Evolutionary conservation across 2,888 invertebrate genomes (phyloP), one percentile per base, ranked within the genome.

Genomic region (Anorthoa munda): DNA sequence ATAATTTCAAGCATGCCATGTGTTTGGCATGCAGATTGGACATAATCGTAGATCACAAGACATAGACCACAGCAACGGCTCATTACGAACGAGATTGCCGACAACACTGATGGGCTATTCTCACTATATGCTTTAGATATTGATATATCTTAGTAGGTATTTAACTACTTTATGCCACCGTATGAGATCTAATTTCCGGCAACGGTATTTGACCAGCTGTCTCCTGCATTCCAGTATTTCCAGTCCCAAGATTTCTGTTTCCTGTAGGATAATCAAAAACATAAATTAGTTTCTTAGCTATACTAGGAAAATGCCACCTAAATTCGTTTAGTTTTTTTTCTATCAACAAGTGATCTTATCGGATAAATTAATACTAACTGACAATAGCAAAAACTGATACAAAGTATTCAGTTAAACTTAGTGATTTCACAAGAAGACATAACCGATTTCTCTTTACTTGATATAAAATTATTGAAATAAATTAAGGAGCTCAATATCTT

Each of bases 21-120:
- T 79, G 71, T 85, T 82, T 84, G 87, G 83, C 83, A 87, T 78
- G 83, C 84, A 87, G 88, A 89, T 90, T 89, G 86, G 84, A 79
- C 81, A 83, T 89, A 92, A 91, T 85, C 86, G 85, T 77, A 79
- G 78, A 85, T 85, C 87, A 87, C 86, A 86, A 83, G 89, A 90
- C 92, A 91, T 90, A 91, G 89, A 88, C 87, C 89, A 92, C 88
- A 71, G 71, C 78, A 81, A 83, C 87, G 82, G 86, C 91, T 91
- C 88, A 91, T 92, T 92, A 91, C 76, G 79, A 70, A 83, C 80
- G 76, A 79, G 90, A 90, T 89, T 90, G 87, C 80, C 67, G 68
- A 50, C 60, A 46, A 66, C 63, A 76, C 63, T 59, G 50, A 17
- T 9, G 86, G 88, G 83, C 51, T 76, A 90, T 88, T 90, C 89